Base-by-base conservation (phyloP, 2,113 vertebrate species). In the Chinchilla lanigera region DNA sequence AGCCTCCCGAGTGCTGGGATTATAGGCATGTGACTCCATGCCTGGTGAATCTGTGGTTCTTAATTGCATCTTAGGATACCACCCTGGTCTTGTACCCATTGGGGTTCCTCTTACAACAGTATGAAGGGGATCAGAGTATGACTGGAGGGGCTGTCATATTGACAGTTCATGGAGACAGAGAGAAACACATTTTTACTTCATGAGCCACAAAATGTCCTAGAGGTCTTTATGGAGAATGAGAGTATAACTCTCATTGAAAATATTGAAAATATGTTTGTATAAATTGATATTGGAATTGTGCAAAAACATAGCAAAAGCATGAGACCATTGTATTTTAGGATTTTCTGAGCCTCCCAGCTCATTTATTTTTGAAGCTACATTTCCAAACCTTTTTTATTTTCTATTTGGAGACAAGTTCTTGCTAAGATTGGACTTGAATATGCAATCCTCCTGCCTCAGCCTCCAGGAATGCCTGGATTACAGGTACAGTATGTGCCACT, bases 31-130 rank as follows among this genome's bases (percentile, higher is more conserved):
- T 35, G 20, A 35, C 67, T 38, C n/a, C 67, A 22, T 22, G n/a
- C 67, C 67, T 22, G 17, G n/a, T 7, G 86, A 92, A 85, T 78
- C 95, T 92, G 93, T 4, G 92, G 96, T 87, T 97, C 91, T 89
- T 92, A 81, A 85, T 60, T 86, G 28, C 65, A 2, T 33, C 50
- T 71, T 44, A 1, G 41, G 61, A 67, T 44, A 7, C 88, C 38
- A 13, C 19, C 28, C 0, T 7, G 92, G 54, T 77, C 69, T 38
- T 50, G 41, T 52, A 41, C 56, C 38, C 4, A 0, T 20, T 2
- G 0, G 20, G 12, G 33, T 0, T 52, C 89, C 58, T 30, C 89
- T 56, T 0, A 14, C 16, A n/a, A 86, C 4, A 0, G 47, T 50
- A 11, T 0, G 0, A 28, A 47, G n/a, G 58, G 58, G 12, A 5